A percentile compares a stretch with the other conserved stretches of the same genome.
Conservation (phyloP, 2,113 vertebrate genomes). For the Ceyx melanurus region DNA sequence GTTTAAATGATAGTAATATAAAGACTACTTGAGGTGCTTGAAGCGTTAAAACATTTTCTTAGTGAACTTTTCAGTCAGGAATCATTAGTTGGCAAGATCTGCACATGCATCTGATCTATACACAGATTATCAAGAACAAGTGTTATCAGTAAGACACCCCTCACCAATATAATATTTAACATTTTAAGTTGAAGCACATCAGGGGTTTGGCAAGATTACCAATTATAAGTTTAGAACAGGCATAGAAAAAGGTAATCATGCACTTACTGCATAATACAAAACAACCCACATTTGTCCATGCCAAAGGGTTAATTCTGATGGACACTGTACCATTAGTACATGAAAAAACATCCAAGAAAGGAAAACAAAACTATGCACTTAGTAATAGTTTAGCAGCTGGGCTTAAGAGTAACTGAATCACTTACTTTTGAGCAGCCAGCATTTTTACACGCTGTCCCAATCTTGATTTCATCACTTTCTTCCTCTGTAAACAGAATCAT, state of each 20-base stretch:
- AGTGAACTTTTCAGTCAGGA: background rate
- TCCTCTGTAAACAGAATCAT: slow-evolving; percentile 79
- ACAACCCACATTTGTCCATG: background rate
- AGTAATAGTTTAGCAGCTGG: background rate
- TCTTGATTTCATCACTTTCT: slow-evolving; percentile 88
- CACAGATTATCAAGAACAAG: background rate
- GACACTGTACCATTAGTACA: background rate
- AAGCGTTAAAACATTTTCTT: background rate
- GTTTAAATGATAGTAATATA: background rate
- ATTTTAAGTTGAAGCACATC: background rate
- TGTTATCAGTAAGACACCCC: background rate
- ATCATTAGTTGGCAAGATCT: background rate
- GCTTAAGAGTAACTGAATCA: background rate
- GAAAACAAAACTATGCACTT: background rate
- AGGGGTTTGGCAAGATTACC: background rate
- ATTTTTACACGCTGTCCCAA: slow-evolving; percentile 93
- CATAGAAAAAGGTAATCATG: background rate
- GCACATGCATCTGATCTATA: background rate
- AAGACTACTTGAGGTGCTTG: background rate
- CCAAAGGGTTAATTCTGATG: fast-evolving
- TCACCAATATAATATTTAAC: background rate
- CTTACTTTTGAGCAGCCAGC: slow-evolving; percentile 91
- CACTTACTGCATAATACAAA: background rate
- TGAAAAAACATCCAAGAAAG: background rate
- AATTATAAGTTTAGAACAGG: background rate